Evolutionary conservation across 2,113 vertebrate genomes (phyloP), one percentile per base, ranked within the genome.

Genomic region (Phrynocephalus versicolor): DNA sequence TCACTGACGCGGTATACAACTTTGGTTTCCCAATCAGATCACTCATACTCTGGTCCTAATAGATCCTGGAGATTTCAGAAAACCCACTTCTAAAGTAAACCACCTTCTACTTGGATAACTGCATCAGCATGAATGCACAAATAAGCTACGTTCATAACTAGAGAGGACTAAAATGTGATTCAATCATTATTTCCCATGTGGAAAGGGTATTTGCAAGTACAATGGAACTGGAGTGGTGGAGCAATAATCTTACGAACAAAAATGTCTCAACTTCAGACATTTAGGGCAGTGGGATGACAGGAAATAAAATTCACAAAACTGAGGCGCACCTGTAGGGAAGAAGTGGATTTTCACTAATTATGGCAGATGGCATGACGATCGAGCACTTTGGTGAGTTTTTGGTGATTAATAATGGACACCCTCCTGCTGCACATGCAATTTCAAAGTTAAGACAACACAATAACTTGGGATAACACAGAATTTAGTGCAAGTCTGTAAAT

Each of bases 151-250:
- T 84, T 83, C 87, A 90, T 87, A 23, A 35, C 0, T 1, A 27
- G 84, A 57, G 12, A 60, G 55, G 2, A 25, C 27, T 65, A 25
- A 70, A 33, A 89, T 75, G 81, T 87, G 73, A 80, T 93, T 93
- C 87, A 82, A 88, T 83, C 27, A 25, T 5, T 12, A 37, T 86
- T 79, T 83, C 77, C 73, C 16, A 84, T 74, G 15, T 10, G 85
- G 92, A 89, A 75, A 86, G 25, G 19, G n/a, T 76, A 87, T 83
- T 82, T 89, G 58, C 57, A 90, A 89, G 81, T 4, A 70, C 16
- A 55, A 62, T 16, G 14, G n/a, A 67, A 62, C 19, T 51, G 45
- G 30, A 25, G n/a, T 10, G 45, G 30, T 2, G 33, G 64, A 51
- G 10, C 79, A 81, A 51, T 67, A 18, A 55, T 60, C 35, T 58